Conservation (phyloP, 2,888 invertebrate species). For the Drosophila heteroneura region DNA sequence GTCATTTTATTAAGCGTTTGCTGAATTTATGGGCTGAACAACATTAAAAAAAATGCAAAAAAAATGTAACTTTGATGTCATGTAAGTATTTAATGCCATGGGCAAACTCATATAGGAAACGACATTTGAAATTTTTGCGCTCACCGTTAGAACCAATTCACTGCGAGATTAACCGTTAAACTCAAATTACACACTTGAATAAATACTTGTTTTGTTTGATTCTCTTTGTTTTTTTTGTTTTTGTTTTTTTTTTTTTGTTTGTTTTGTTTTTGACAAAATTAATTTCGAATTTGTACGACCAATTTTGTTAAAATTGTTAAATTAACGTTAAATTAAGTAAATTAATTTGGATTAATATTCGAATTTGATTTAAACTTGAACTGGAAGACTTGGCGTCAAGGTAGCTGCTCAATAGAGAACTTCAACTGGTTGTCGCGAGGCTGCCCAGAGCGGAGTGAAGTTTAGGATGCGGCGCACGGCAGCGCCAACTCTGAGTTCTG, state of each 20-base stretch:
- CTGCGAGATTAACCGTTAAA: slow-evolving; percentile 50
- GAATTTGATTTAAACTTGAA: neutral
- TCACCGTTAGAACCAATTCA: slow-evolving; percentile 51
- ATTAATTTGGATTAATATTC: neutral
- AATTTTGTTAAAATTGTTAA: neutral
- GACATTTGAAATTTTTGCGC: slow-evolving; percentile 47
- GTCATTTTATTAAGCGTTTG: slow-evolving; percentile 16
- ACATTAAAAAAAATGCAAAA: slow-evolving; percentile 26
- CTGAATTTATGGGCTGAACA: slow-evolving; percentile 4
- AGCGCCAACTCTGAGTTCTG: slow-evolving; percentile 38
- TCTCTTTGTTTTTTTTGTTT: neutral
- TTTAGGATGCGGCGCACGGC: slow-evolving; percentile 38
- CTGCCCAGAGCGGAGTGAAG: slow-evolving; percentile 55
- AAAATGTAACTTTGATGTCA: slow-evolving; percentile 23
- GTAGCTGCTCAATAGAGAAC: slow-evolving; percentile 32
- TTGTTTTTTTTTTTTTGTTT: neutral
- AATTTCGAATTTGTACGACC: neutral
- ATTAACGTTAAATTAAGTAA: neutral
- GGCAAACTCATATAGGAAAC: slow-evolving; percentile 22
- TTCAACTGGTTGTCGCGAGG: slow-evolving; percentile 78
- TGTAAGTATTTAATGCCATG: slow-evolving; percentile 6
- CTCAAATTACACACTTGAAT: slow-evolving; percentile 34
- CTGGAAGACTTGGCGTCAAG: slow-evolving; percentile 3
- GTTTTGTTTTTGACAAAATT: neutral
- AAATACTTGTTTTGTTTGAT: slow-evolving; percentile 4